Evolutionary conservation across 2,113 vertebrate species (phyloP).

Genomic region (Eulemur macaco): DNA sequence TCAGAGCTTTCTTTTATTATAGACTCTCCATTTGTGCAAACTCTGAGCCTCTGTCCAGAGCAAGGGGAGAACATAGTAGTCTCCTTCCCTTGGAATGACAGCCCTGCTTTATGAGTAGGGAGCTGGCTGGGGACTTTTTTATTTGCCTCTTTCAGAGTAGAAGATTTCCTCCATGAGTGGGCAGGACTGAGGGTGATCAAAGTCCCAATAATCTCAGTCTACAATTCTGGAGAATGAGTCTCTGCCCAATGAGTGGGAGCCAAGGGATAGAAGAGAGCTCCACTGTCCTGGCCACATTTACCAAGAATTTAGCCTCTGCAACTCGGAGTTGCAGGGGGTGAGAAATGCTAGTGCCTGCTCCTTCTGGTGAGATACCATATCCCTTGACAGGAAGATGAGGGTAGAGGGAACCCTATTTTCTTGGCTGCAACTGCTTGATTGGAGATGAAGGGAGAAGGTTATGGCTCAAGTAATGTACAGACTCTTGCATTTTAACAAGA

Average conservation of each 20-base stretch:
- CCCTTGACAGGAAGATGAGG: not conserved
- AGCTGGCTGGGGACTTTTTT: not conserved
- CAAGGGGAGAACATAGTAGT: not conserved
- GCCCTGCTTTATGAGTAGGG: not conserved
- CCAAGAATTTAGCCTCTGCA: not conserved
- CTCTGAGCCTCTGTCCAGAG: not conserved
- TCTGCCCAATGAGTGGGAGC: not conserved
- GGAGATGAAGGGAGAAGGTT: not conserved
- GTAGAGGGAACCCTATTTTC: not conserved
- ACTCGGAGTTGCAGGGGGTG: not conserved
- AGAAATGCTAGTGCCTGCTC: not conserved
- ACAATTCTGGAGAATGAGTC: too few relatives aligned
- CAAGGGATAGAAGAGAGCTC: not conserved
- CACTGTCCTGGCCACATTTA: not conserved
- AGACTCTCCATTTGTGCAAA: not conserved
- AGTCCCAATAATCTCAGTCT: not conserved
- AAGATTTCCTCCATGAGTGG: not conserved
- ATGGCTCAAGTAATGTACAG: not conserved
- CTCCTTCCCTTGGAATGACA: not conserved
- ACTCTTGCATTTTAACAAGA: not conserved
- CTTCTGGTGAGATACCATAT: not conserved
- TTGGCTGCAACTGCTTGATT: not conserved
- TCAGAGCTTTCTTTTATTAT: not conserved
- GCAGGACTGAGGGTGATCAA: not conserved
- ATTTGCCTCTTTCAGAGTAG: not conserved